These are phyloP conservation scores for Acanthis flammea DNA, from an alignment of 2,797 vertebrate species.

Conservation along the genomic window DNA sequence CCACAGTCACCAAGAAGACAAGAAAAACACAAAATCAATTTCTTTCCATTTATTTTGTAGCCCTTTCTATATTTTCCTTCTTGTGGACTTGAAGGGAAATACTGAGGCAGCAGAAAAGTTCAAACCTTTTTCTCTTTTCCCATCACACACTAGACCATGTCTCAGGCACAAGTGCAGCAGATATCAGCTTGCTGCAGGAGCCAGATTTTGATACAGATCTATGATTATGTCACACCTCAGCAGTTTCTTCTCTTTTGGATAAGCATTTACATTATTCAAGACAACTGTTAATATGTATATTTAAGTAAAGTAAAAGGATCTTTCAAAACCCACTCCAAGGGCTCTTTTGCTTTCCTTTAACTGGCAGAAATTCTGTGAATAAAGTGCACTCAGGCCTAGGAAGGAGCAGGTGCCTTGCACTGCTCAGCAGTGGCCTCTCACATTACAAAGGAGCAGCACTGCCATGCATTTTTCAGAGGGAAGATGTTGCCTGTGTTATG, in stretches of 20 bases:
- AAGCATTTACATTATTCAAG: background rate
- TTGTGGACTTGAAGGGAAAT: background rate
- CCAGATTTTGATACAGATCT: background rate
- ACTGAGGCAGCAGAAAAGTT: background rate
- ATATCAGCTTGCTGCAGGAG: background rate
- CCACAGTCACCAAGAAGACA: background rate
- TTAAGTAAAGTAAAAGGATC: background rate
- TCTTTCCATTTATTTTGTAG: background rate
- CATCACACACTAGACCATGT: background rate
- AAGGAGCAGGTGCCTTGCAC: conserved; percentile 1
- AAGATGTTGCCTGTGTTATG: background rate
- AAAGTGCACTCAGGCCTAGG: background rate
- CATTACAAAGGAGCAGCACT: background rate
- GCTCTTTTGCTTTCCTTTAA: background rate
- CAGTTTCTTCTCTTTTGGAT: background rate
- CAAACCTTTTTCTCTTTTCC: background rate
- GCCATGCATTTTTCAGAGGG: background rate
- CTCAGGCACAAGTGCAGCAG: background rate
- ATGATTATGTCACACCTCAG: background rate
- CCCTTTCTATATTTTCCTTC: background rate
- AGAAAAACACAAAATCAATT: background rate
- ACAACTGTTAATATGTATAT: rapidly evolving
- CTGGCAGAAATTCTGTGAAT: background rate
- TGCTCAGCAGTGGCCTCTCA: conserved; percentile 22
- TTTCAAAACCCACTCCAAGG: background rate